Base-by-base conservation (phyloP, 2,113 vertebrate species). In the Tricholaema leucomelas region DNA sequence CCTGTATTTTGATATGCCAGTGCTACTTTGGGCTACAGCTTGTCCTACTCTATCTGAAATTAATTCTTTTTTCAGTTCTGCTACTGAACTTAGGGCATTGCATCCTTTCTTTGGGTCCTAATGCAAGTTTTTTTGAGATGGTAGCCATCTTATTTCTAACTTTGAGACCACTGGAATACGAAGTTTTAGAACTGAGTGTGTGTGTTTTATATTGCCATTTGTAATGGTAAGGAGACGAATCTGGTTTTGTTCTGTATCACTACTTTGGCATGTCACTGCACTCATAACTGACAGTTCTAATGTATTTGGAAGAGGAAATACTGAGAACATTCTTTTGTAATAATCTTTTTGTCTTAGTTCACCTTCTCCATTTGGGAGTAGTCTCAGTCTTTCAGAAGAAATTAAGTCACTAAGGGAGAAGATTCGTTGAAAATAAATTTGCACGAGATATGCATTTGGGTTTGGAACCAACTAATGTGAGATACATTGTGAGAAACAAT, bases 341-440 rank as follows among this genome's bases (percentile, higher is more conserved):
- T 25, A 78, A 72, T 58, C 38, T 35, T 85, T 66, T 66, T 77
- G 60, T 77, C 76, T 88, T 74, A n/a, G 25, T 79, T 91, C 35
- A 79, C 40, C 38, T 84, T 58, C 40, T 77, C 55, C 50, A 46
- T 73, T 80, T 77, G 72, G 76, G 80, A 69, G 60, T 80, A 55
- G 85, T 61, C 82, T 88, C 2, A 1, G 84, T 90, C 59, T 75
- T 87, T 78, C 44, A 69, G 58, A 81, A 81, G 30, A 58, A 88
- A 72, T 55, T 31, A 44, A 30, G 30, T 87, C 67, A 72, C 31
- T 33, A 70, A 83, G 87, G 31, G 44, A 75, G 24, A 70, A 23
- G 33, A 38, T 58, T 21, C 69, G 42, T 18, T 64, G 35, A 92
- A 92, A 91, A 92, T 54, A 92, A 85, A 76, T 80, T 81, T 91